Conservation (phyloP, 2,888 invertebrate genomes). For the Lydus trimaculatus region DNA sequence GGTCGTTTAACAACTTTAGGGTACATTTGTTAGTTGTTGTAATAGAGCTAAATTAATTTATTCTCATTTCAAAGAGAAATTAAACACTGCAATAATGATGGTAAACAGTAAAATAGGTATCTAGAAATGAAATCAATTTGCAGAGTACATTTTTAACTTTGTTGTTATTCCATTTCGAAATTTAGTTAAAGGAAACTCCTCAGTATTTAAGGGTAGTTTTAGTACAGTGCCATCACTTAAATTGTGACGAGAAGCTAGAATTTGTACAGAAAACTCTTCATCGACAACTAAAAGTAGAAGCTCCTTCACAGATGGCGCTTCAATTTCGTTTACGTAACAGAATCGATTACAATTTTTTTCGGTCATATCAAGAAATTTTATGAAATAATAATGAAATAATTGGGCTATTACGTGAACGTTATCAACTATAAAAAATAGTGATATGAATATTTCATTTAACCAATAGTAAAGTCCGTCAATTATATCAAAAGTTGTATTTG, state of each 20-base stretch:
- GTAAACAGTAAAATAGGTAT: too few species aligned
- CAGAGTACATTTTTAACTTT: too few species aligned
- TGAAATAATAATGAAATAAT: conserved; percentile 2
- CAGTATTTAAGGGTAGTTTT: too few species aligned
- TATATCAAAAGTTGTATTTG: too few species aligned
- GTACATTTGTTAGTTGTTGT: too few species aligned
- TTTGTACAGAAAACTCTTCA: neutral
- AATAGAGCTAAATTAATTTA: too few species aligned
- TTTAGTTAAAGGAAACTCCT: too few species aligned
- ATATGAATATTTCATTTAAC: neutral
- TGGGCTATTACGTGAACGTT: neutral
- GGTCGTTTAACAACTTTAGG: neutral
- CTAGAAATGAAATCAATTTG: too few species aligned
- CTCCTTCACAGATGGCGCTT: neutral
- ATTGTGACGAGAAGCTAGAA: neutral
- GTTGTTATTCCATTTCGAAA: too few species aligned
- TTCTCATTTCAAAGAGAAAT: too few species aligned
- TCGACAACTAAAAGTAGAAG: neutral
- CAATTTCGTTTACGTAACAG: too few species aligned
- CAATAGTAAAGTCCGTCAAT: neutral
- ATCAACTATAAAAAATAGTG: conserved; percentile 3
- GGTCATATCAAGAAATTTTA: neutral
- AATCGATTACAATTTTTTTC: neutral
- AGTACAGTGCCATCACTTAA: neutral
- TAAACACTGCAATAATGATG: too few species aligned